Conservation (phyloP, 2,888 invertebrate genomes). For the Latrodectus hesperus region DNA sequence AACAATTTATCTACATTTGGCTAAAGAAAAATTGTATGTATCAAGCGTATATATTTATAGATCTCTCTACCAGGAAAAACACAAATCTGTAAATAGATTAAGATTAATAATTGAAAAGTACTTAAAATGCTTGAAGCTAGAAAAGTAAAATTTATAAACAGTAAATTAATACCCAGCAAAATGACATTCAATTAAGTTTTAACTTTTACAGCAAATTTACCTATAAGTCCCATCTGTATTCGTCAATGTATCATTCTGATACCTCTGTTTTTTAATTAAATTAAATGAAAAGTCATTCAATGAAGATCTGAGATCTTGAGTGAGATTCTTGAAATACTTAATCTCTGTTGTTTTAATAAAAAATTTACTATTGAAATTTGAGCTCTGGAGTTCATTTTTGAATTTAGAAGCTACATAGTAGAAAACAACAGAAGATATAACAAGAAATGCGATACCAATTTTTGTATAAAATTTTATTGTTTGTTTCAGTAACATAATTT, state of each 20-base stretch:
- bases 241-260: not conserved
- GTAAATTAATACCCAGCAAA: too few species aligned
- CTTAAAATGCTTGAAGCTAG: too few species aligned
- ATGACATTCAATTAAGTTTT: too few species aligned
- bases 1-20: too few species aligned
- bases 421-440: constrained; percentile 33
- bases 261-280: not conserved
- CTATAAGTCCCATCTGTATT: too few species aligned
- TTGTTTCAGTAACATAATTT: constrained; percentile 37
- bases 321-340: not conserved
- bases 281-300: not conserved
- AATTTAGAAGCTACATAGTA: constrained; percentile 43
- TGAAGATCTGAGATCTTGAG: not conserved
- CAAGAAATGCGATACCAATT: constrained; percentile 26
- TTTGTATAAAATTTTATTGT: constrained; percentile 23
- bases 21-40: too few species aligned
- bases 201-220: too few species aligned
- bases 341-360: constrained; percentile 10
- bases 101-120: too few species aligned
- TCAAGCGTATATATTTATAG: too few species aligned
- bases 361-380: constrained; percentile 1
- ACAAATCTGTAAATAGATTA: too few species aligned
- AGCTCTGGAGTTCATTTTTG: not conserved
- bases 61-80: too few species aligned
- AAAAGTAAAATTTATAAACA: too few species aligned